Base-by-base conservation (phyloP, 2,888 invertebrate species). In the Steinernema carpocapsae region DNA sequence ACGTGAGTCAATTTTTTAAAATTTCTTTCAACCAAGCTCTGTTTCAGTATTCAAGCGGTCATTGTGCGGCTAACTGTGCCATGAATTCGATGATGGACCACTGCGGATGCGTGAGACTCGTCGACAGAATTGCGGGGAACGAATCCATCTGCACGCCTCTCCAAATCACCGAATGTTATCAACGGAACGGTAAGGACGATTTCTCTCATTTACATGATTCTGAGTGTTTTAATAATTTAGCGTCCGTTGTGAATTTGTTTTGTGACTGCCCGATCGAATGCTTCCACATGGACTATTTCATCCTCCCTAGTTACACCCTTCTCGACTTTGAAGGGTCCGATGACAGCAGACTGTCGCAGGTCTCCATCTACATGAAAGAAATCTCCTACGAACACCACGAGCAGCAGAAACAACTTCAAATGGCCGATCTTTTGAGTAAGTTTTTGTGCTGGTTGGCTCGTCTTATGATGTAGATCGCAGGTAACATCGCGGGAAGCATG, bases 401-500 rank as follows among this genome's bases (percentile, higher is more conserved):
- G 37, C 84, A 84, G 72, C 82, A 82, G 72, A 81, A 82, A 74
- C 82, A 82, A 72, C 52, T 83, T 26, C 81, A 83, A 73, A 82
- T 81, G 22, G 82, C 82, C 29, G 82, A 82, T 59, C 59, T 84
- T 12, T 72, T 84, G 19, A 82, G 78, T 77, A 26, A 56, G 75
- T 74, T 29, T 26, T 3, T 2, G 12, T 24, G 14, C 19, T 52
- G 37, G 32, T 4, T 26, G 1, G 7, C 10, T 17, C 17, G 26
- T 72, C 7, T 43, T 6, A 10, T 37, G 43, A 29, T 26, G 10
- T 17, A 19, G 10, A 24, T 73, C 29, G 37, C 42, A 77, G 74
- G 81, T n/a, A 83, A 83, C 51, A 84, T 84, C 45, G 84, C 82
- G 7, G 84, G 84, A 12, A 78, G 77, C 51, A 84, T 84, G 84